Conservation (phyloP, 2,797 vertebrate species). For the Eulemur rubriventer region DNA sequence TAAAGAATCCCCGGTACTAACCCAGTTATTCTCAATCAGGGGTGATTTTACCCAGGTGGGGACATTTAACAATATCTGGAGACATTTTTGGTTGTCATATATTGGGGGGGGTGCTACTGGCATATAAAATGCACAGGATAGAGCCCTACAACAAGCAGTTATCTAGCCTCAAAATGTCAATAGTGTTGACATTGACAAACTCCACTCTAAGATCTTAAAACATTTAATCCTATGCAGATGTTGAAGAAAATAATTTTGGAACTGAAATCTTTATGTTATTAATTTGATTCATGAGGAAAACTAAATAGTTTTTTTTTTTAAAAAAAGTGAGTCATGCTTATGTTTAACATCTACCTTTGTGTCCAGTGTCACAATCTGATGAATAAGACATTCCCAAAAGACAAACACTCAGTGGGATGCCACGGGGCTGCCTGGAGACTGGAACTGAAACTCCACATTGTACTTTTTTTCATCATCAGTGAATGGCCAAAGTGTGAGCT, state of each 20-base stretch:
- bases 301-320: not conserved
- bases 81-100: not conserved
- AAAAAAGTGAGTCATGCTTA: not conserved
- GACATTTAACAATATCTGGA: not conserved
- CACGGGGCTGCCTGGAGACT: constrained; percentile 30
- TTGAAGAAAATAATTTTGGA: not conserved
- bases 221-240: not conserved
- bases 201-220: not conserved
- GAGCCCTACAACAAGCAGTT: not conserved
- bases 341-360: constrained; percentile 29
- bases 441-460: not conserved
- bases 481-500: constrained; percentile 56
- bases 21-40: not conserved
- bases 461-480: constrained; percentile 34
- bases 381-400: constrained; percentile 27
- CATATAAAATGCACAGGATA: not conserved
- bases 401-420: constrained; percentile 11
- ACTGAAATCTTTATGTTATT: not conserved
- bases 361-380: not conserved
- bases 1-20: not conserved
- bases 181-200: not conserved
- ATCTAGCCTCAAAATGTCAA: not conserved
- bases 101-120: not conserved
- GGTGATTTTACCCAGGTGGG: not conserved
- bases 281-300: constrained; percentile 26